Conservation (phyloP, 2,113 vertebrate species). For the Theristicus caerulescens region DNA sequence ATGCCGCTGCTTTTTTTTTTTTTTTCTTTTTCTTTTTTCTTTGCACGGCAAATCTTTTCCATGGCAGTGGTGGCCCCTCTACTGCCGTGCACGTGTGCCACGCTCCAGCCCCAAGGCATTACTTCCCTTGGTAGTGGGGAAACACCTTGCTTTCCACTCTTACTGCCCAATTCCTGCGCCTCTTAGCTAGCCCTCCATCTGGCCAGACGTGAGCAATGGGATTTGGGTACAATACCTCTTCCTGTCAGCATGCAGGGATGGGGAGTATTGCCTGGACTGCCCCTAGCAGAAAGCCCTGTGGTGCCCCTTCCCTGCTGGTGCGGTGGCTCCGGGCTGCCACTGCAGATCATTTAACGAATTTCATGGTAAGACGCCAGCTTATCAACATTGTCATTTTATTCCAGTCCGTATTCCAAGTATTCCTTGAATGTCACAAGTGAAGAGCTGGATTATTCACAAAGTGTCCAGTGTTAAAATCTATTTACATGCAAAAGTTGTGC, state of each 20-base stretch:
- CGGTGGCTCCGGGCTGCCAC: neutral
- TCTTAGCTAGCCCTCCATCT: neutral
- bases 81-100: neutral
- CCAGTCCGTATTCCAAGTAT: conserved; percentile 37
- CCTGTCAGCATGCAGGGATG: neutral
- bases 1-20: neutral
- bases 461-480: conserved; percentile 38
- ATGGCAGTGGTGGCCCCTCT: neutral
- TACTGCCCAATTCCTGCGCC: neutral
- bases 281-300: neutral
- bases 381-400: conserved; percentile 15
- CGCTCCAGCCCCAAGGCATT: neutral
- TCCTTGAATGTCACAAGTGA: conserved; percentile 18
- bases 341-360: neutral
- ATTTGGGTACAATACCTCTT: neutral
- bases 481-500: conserved; percentile 66
- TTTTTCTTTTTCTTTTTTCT: neutral
- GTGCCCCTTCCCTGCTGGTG: neutral
- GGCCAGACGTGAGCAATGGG: neutral
- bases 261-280: neutral
- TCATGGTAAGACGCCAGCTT: neutral
- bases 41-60: neutral
- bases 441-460: conserved; percentile 31
- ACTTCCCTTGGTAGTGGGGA: neutral
- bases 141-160: neutral